Percentiles rank a stretch among this genome's conserved stretches.
Evolutionary conservation across 1,140 invertebrate species (phyloP).

Genomic region (Bombus haemorrhoidalis): DNA sequence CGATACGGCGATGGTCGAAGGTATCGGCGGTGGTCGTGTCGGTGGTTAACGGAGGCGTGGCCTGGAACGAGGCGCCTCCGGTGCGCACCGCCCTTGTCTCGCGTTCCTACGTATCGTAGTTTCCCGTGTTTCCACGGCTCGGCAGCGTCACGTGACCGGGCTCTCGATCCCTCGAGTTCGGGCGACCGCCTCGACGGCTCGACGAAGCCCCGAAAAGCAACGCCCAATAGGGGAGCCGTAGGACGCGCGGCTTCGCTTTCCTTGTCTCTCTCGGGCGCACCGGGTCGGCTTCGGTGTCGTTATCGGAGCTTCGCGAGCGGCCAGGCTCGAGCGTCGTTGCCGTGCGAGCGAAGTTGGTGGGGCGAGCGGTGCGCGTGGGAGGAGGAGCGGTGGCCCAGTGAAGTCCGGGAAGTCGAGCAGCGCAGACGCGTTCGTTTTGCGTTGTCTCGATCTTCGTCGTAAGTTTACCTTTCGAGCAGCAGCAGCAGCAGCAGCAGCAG

Average conservation of each 20-base stretch:
- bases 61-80: constrained; percentile 71
- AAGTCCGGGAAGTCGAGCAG: constrained; percentile 82
- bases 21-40: constrained; percentile 40
- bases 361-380: constrained; percentile 77
- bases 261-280: background rate
- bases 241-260: background rate
- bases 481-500: background rate
- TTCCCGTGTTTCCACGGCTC: constrained; percentile 6
- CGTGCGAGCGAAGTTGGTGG: constrained; percentile 57
- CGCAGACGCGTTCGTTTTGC: constrained; percentile 81
- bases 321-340: constrained; percentile 30
- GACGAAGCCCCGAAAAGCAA: constrained; percentile 18
- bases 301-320: constrained; percentile 23
- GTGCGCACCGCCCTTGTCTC: constrained; percentile 68
- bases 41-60: constrained; percentile 61
- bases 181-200: constrained; percentile 24
- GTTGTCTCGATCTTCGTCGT: constrained; percentile 41
- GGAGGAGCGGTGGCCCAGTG: constrained; percentile 79
- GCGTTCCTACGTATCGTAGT: constrained; percentile 31
- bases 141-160: background rate
- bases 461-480: background rate
- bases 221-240: constrained; percentile 38
- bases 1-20: constrained; percentile 44
- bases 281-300: background rate
- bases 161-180: background rate